phyloP scores from a whole-genome alignment of 1,140 invertebrate species.

The Ceratitis capitata region DNA sequence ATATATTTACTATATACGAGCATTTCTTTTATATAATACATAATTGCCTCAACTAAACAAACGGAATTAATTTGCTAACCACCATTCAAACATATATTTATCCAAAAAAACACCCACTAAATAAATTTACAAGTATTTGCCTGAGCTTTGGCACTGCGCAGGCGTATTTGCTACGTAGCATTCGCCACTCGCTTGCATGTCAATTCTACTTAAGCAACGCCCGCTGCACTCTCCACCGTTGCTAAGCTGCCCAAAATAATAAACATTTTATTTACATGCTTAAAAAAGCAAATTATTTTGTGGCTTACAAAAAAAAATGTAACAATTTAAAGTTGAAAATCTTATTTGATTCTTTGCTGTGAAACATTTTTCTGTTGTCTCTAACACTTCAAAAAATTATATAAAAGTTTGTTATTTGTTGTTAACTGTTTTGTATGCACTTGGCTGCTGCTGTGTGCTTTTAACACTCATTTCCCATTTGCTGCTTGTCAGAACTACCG shows the following conservation, averaged over 20 bases:
- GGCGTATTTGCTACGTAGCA: background rate
- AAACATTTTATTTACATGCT: background rate
- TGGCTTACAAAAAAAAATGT: background rate
- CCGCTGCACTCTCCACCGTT: background rate
- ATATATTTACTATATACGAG: too few relatives aligned
- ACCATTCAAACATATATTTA: too few relatives aligned
- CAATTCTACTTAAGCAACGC: background rate
- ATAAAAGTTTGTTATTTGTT: too few relatives aligned
- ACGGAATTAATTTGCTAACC: too few relatives aligned
- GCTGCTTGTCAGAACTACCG: background rate
- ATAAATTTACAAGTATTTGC: background rate
- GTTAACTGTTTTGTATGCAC: background rate
- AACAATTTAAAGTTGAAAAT: background rate
- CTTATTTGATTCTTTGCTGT: background rate
- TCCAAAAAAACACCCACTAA: background rate
- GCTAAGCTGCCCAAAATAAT: background rate
- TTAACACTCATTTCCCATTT: background rate
- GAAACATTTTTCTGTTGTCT: background rate
- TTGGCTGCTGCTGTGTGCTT: background rate
- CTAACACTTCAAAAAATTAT: too few relatives aligned
- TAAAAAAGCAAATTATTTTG: background rate
- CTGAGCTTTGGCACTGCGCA: background rate
- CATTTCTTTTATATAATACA: too few relatives aligned
- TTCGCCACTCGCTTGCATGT: background rate
- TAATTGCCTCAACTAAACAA: too few relatives aligned